Base-by-base conservation (phyloP, 1,140 invertebrate genomes). In the Danaus melanippus region DNA sequence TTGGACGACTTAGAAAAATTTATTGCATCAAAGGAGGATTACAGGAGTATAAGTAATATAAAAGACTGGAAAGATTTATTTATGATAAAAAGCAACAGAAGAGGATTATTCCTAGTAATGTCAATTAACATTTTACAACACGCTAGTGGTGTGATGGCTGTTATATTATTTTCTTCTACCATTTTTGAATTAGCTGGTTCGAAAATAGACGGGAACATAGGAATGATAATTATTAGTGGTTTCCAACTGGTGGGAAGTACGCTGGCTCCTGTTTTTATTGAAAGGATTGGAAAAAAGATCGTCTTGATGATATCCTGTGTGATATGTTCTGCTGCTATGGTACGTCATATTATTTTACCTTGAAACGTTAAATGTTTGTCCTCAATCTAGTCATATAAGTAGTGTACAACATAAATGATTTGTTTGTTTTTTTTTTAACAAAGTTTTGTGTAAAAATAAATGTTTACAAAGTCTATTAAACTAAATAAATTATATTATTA, bases 81-180 rank as follows among this genome's bases (percentile, higher is more conserved):
- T 42, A 57, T 45, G 5, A 11, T 63, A 0, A 67, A 63, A 49
- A 58, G 65, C 12, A 71, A 77, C 39, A 62, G 60, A 48, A 67
- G 43, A 47, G 64, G 56, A 9, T 56, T 78, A 9, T 46, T 67
- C 2, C 68, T 74, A 32, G 65, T 69, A 0, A 9, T 64, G 0
- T 42, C 55, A 12, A 47, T 72, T 8, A 64, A 56, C 9, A 53
- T 69, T n/a, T 57, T 90, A 56, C 88, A 89, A 40, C 61, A 65
- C 9, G n/a, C 53, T 2, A 67, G 65, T 83, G 66, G 69, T 15
- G 66, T 82, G 12, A 63, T 89, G 61, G 87, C 84, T 7, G 68
- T 90, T 3, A 81, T 89, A 59, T 89, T 89, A 58, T 90, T 89
- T 58, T 79, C 88, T 0, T 83, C 84, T 1, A 66, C 71, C 3